A percentile compares a stretch with the other conserved stretches of the same genome.
Conservation (phyloP, 2,113 vertebrate species). For the Gallinago jamesoni region DNA sequence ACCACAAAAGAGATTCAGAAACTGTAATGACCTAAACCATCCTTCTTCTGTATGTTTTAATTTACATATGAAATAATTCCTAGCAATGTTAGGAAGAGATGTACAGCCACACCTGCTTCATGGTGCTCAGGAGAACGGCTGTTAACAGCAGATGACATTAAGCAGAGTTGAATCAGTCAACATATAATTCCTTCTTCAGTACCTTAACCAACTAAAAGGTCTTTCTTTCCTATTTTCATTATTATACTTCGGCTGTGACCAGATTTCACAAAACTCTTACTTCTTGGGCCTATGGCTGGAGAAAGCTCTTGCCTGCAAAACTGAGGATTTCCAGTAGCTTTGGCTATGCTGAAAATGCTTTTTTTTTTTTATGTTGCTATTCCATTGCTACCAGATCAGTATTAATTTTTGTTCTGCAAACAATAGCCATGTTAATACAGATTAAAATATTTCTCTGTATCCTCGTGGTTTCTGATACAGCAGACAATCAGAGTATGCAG, state of each 20-base stretch:
- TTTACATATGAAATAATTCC: background rate
- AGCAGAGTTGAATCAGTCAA: background rate
- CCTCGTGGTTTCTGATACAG: background rate
- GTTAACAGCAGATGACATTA: background rate
- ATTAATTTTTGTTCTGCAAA: background rate
- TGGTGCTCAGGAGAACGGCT: rapidly evolving
- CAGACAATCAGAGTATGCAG: background rate
- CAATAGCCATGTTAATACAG: background rate
- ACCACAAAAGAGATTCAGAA: background rate
- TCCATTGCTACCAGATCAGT: background rate
- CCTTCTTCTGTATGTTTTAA: background rate
- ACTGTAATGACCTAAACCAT: background rate
- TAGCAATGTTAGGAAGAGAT: background rate
- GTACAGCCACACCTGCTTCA: background rate
- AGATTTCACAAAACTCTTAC: background rate
- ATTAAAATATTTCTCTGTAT: background rate
- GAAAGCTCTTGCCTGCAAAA: background rate
- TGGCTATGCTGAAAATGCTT: background rate
- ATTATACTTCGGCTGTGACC: background rate
- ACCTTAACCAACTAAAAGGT: background rate
- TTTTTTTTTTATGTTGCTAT: background rate
- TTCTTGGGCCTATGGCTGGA: background rate
- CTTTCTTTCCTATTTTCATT: background rate
- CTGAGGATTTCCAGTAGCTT: background rate
- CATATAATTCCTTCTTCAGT: background rate